Percentiles rank a stretch among this genome's conserved stretches.
These are phyloP conservation scores for Meganola albula DNA, from an alignment of 2,888 invertebrate genomes.

Conservation along the genomic window DNA sequence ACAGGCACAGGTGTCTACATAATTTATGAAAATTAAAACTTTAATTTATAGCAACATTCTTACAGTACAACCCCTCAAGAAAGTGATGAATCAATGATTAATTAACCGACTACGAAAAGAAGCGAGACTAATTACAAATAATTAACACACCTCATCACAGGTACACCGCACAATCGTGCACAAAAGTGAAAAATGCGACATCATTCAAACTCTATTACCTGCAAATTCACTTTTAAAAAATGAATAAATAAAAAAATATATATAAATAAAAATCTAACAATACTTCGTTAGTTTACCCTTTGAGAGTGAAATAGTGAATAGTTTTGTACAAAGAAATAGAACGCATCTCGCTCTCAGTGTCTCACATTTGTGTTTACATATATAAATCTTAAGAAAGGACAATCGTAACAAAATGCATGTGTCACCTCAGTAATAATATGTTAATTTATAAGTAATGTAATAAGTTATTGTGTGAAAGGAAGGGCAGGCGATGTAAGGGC, in stretches of 20 bases:
- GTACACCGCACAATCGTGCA: slow-evolving; percentile 16
- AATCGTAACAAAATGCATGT: slow-evolving; percentile 51
- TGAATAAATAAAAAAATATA: slow-evolving; percentile 35
- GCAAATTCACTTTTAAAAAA: slow-evolving; percentile 44
- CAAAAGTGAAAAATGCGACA: slow-evolving; percentile 26
- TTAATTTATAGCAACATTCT: too few relatives aligned
- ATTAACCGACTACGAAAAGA: slow-evolving; percentile 11
- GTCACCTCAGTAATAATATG: slow-evolving; percentile 64
- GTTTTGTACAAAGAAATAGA: slow-evolving; percentile 23
- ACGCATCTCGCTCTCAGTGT: slow-evolving; percentile 34
- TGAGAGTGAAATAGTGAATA: slow-evolving; percentile 27
- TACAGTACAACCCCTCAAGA: neutral
- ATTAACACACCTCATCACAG: slow-evolving; percentile 18
- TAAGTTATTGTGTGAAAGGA: slow-evolving; percentile 57
- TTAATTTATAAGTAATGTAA: slow-evolving; percentile 74
- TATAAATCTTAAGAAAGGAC: slow-evolving; percentile 64
- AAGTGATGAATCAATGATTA: slow-evolving; percentile 9
- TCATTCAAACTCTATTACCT: slow-evolving; percentile 33
- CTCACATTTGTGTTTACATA: slow-evolving; percentile 65
- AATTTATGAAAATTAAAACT: neutral
- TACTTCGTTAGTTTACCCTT: slow-evolving; percentile 64
- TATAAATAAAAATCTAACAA: slow-evolving; percentile 50
- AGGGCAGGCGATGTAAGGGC: slow-evolving; percentile 38
- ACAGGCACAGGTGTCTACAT: neutral
- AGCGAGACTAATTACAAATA: slow-evolving; percentile 23